These are phyloP conservation scores for Antheraea yamamai DNA, from an alignment of 2,888 invertebrate species.

Conservation along the genomic window DNA sequence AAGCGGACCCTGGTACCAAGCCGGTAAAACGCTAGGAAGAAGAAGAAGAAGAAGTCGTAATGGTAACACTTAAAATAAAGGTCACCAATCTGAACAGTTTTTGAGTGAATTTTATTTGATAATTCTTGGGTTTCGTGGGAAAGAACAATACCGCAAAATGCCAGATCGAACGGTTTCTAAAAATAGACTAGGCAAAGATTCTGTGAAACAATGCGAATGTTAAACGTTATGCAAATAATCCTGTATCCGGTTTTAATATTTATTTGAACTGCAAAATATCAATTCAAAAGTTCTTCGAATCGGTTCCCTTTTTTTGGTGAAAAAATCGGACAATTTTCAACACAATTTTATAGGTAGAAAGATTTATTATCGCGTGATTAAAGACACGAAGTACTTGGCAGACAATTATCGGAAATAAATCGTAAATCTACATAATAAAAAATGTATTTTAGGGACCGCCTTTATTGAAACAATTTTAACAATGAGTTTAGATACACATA, in stretches of 20 bases:
- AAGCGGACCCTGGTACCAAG: too few species aligned
- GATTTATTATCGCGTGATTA: neutral
- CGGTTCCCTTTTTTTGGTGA: neutral
- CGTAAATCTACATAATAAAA: constrained; percentile 16
- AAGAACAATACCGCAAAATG: too few species aligned
- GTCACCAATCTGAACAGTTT: too few species aligned
- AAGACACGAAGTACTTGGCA: neutral
- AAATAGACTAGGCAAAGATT: neutral
- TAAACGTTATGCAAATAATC: neutral
- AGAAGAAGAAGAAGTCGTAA: too few species aligned
- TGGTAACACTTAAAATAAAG: too few species aligned
- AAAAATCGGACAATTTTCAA: neutral
- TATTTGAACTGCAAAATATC: neutral
- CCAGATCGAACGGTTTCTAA: too few species aligned
- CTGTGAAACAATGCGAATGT: neutral
- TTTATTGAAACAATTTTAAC: constrained; percentile 17
- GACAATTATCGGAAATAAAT: constrained; percentile 16
- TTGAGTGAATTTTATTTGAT: too few species aligned
- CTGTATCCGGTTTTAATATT: neutral
- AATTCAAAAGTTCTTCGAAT: neutral
- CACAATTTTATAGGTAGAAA: constrained; percentile 2
- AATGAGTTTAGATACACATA: constrained; percentile 25
- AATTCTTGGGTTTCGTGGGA: too few species aligned
- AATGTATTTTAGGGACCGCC: constrained; percentile 16
- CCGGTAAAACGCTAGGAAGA: too few species aligned